Evolutionary conservation across 2,797 vertebrate species (phyloP), one percentile per base, ranked within the genome.

Genomic region (Enteromius afrohamiltoni): DNA sequence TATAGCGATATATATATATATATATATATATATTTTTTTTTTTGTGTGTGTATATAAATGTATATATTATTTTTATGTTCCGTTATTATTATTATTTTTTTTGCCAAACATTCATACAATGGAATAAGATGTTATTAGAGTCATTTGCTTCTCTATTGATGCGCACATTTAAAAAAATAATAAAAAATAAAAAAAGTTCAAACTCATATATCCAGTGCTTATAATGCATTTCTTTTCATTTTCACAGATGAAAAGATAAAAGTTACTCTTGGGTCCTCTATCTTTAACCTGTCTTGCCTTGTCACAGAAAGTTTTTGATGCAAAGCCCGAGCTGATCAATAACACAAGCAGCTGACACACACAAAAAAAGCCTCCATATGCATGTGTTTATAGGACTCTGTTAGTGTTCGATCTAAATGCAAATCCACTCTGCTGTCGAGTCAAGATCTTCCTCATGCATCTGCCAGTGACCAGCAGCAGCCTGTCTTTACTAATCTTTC

Each of bases 351-450:
- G 55, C 21, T 62, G 79, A 37, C 34, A 77, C 58, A 76, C 42
- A 49, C 53, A 34, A 64, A 68, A 64, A 68, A 26, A 53, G 19
- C 45, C 8, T 69, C 68, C 47, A 55, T 45, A 64, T 60, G 62
- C 77, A 83, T 77, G 65, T 80, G 76, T 73, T 76, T 67, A 77
- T 37, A 62, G 74, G 55, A 76, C 62, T n/a, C 58, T 60, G 62
- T 75, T 47, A 62, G 40, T 40, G 62, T 87, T 87, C 80, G 69
- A 89, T 87, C 83, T 87, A 86, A 89, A 87, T 89, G 88, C 86
- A 86, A 89, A 89, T 89, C 11, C 47, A 73, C 62, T 76, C 26
- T 37, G 31, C n/a, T 80, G 47, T 34, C n/a, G 7, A 85, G 70
- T 76, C 83, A 87, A 64, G 40, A 69, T 77, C 55, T 51, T 80